A percentile compares a stretch with the other conserved stretches of the same genome.
Conservation (phyloP, 2,797 vertebrate genomes). For the Hoplostethus atlanticus region DNA sequence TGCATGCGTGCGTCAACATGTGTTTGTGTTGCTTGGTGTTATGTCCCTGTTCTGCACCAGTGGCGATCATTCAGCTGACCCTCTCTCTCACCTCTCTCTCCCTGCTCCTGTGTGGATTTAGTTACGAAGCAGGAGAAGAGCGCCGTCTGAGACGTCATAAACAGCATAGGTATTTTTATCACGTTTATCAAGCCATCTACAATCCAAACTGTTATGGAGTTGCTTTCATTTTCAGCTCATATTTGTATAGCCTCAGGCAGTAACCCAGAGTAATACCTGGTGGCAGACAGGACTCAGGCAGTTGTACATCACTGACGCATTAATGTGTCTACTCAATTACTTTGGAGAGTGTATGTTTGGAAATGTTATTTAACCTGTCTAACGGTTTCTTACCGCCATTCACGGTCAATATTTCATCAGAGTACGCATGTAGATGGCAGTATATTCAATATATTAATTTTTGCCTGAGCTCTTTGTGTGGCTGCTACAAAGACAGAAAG, state of each 20-base stretch:
- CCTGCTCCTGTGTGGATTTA: slow-evolving; percentile 60
- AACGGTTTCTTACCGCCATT: slow-evolving; percentile 68
- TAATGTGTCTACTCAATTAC: slow-evolving; percentile 76
- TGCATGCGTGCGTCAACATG: slow-evolving; percentile 61
- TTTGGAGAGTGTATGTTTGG: slow-evolving; percentile 58
- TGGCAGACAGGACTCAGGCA: slow-evolving; percentile 73
- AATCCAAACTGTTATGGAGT: slow-evolving; percentile 73
- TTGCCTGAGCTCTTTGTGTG: slow-evolving; percentile 50
- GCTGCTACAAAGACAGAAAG: slow-evolving; percentile 45
- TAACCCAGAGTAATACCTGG: slow-evolving; percentile 72
- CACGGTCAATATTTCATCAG: slow-evolving; percentile 75
- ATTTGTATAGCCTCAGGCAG: slow-evolving; percentile 78
- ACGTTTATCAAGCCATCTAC: slow-evolving; percentile 74
- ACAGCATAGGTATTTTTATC: slow-evolving; percentile 76
- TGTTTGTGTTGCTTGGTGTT: slow-evolving; percentile 39
- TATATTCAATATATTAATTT: slow-evolving; percentile 57
- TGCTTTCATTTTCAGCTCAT: slow-evolving; percentile 79
- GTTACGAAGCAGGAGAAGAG: slow-evolving; percentile 54
- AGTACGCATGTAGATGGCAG: slow-evolving; percentile 65
- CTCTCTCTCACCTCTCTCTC: slow-evolving; percentile 50
- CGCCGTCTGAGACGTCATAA: slow-evolving; percentile 55
- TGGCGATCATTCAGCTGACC: slow-evolving; percentile 71
- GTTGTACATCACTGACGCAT: slow-evolving; percentile 73
- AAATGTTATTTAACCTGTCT: slow-evolving; percentile 66
- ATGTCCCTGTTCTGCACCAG: slow-evolving; percentile 64